Evolutionary conservation across 1,140 invertebrate species (phyloP).

Genomic region (Bursaphelenchus mucronatus): DNA sequence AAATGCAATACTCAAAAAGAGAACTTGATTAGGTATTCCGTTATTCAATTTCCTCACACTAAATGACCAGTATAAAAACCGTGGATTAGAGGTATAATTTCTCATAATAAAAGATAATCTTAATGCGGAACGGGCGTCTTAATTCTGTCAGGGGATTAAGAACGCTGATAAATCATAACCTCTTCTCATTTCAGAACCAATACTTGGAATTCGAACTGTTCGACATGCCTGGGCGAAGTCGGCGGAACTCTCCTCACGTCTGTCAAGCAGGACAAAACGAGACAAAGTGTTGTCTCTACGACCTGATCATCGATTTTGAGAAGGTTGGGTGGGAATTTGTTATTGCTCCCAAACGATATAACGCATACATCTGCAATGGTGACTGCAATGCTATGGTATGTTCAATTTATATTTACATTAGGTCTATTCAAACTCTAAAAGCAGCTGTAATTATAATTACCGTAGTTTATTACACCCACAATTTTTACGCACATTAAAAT

Average conservation of each 20-base stretch:
- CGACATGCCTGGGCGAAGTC: constrained; percentile 27
- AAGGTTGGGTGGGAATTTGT: constrained; percentile 56
- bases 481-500: too few species aligned
- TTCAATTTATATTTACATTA: not conserved
- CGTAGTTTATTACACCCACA: too few species aligned
- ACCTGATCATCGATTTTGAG: constrained; percentile 53
- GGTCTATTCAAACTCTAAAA: not conserved
- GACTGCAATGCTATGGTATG: constrained; percentile 40
- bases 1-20: too few species aligned
- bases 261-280: constrained; percentile 38
- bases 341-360: constrained; percentile 55
- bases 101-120: too few species aligned
- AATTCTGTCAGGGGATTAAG: not conserved
- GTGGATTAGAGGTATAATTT: too few species aligned
- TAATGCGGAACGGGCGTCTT: too few species aligned
- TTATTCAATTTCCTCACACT: too few species aligned
- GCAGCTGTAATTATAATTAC: not conserved
- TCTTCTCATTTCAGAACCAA: constrained; percentile 30
- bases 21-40: too few species aligned
- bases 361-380: constrained; percentile 53
- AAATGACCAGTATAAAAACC: too few species aligned
- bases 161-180: not conserved
- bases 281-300: constrained; percentile 51
- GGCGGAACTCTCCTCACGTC: constrained; percentile 31
- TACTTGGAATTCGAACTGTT: constrained; percentile 40